These are phyloP conservation scores for Morpho helenor DNA, from an alignment of 2,888 invertebrate genomes.

Conservation along the genomic window DNA sequence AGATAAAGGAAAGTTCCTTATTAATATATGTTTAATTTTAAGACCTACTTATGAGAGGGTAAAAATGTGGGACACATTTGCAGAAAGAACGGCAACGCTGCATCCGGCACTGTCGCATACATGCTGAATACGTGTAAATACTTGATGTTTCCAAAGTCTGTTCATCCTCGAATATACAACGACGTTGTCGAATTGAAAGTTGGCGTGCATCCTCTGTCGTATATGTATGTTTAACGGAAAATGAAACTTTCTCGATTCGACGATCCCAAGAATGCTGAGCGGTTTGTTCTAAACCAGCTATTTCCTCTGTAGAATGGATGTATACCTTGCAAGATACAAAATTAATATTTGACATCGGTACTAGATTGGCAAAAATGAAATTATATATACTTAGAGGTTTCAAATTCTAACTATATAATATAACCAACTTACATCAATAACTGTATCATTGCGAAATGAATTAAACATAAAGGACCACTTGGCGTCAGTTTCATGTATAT, in stretches of 20 bases:
- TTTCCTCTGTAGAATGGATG: conserved; percentile 84
- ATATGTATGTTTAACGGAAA: conserved; percentile 87
- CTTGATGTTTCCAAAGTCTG: conserved; percentile 78
- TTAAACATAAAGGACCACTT: conserved; percentile 82
- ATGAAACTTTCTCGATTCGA: conserved; percentile 79
- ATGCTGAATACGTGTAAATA: conserved; percentile 85
- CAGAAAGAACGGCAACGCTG: conserved; percentile 80
- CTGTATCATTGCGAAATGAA: conserved; percentile 64
- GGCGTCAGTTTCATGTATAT: conserved; percentile 82
- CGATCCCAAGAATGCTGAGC: conserved; percentile 85
- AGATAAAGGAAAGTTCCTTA: background rate
- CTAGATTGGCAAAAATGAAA: background rate
- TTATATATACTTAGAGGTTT: background rate
- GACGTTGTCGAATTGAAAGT: conserved; percentile 82
- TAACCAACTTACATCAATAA: conserved; percentile 53
- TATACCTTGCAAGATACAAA: conserved; percentile 62
- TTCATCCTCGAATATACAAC: conserved; percentile 86
- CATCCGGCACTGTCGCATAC: conserved; percentile 87
- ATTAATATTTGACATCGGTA: background rate
- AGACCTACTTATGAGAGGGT: conserved; percentile 78
- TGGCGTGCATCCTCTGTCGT: conserved; percentile 87
- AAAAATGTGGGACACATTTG: conserved; percentile 86
- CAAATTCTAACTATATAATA: background rate
- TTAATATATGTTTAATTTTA: no score
- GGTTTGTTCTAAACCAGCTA: conserved; percentile 83